Percentiles rank a stretch among this genome's conserved stretches.
These are phyloP conservation scores for Proterorhinus semilunaris DNA, from an alignment of 2,113 vertebrate species.

Conservation along the genomic window DNA sequence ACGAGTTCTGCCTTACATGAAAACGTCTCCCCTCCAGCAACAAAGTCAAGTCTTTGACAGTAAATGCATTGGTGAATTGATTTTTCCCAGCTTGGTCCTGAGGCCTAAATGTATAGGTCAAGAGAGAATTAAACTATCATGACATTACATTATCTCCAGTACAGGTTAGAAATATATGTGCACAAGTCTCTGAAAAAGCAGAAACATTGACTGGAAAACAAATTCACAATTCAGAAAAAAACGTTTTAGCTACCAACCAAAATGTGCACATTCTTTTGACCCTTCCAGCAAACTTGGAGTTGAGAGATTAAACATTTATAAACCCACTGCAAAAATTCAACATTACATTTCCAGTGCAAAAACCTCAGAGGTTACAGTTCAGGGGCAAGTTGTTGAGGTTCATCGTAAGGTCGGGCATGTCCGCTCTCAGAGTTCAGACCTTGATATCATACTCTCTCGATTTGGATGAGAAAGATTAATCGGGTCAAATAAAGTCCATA, in stretches of 20 bases:
- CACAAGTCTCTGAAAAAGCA: not conserved
- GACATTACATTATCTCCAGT: not conserved
- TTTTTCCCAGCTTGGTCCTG: constrained; percentile 34
- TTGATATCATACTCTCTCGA: too few relatives aligned
- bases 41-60: constrained; percentile 42
- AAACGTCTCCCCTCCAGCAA: constrained; percentile 36
- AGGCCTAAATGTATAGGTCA: constrained; percentile 27
- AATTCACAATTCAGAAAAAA: not conserved
- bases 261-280: not conserved
- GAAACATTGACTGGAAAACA: too few relatives aligned
- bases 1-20: constrained; percentile 17
- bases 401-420: too few relatives aligned
- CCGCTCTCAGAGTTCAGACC: too few relatives aligned
- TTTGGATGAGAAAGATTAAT: too few relatives aligned
- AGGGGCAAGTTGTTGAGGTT: too few relatives aligned
- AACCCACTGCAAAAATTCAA: too few relatives aligned
- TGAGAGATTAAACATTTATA: too few relatives aligned
- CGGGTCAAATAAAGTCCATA: too few relatives aligned
- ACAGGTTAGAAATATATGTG: not conserved
- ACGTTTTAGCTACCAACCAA: not conserved
- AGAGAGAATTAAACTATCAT: constrained; percentile 12
- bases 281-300: not conserved
- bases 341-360: too few relatives aligned
- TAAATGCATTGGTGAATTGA: constrained; percentile 61
- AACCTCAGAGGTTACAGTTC: too few relatives aligned